Evolutionary conservation across 30 jellyfish, hydroid and myxozoan genomes (phyloP).

Genomic region (Mastigias papua): DNA sequence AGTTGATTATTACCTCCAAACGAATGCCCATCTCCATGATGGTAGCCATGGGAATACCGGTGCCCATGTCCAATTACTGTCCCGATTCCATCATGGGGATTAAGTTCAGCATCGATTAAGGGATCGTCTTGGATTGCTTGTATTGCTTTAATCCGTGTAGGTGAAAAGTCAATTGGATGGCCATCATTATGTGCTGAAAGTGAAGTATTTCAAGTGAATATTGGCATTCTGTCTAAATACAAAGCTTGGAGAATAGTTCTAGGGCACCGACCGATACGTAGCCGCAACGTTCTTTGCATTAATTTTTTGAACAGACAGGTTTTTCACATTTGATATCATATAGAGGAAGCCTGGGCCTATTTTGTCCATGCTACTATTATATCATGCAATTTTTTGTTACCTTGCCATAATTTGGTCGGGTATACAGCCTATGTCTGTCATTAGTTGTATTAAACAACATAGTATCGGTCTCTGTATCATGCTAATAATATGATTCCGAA

Average conservation of each 20-base stretch:
- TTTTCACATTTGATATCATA: no score
- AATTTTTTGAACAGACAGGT: no score
- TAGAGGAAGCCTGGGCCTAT: no score
- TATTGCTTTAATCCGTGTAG: slow-evolving; percentile 80
- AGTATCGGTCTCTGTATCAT: no score
- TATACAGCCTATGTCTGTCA: no score
- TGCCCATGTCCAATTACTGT: slow-evolving; percentile 54
- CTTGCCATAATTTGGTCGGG: no score
- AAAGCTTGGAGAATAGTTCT: background rate
- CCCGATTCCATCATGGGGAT: slow-evolving; percentile 76
- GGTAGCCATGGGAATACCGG: slow-evolving; percentile 51
- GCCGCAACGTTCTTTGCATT: no score
- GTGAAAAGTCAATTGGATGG: slow-evolving; percentile 58
- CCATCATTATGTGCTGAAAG: slow-evolving; percentile 63
- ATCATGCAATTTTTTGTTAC: no score
- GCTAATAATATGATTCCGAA: no score
- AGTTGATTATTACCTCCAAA: slow-evolving; percentile 44
- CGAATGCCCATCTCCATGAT: slow-evolving; percentile 58
- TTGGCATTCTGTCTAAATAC: background rate
- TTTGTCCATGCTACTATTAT: no score
- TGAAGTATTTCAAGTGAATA: background rate
- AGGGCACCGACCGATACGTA: no score
- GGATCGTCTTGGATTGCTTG: slow-evolving; percentile 99
- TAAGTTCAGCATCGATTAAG: slow-evolving; percentile 82
- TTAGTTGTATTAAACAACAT: no score